These are phyloP conservation scores for Phyllotis vaccarum DNA, from an alignment of 2,797 vertebrate species.

Conservation along the genomic window DNA sequence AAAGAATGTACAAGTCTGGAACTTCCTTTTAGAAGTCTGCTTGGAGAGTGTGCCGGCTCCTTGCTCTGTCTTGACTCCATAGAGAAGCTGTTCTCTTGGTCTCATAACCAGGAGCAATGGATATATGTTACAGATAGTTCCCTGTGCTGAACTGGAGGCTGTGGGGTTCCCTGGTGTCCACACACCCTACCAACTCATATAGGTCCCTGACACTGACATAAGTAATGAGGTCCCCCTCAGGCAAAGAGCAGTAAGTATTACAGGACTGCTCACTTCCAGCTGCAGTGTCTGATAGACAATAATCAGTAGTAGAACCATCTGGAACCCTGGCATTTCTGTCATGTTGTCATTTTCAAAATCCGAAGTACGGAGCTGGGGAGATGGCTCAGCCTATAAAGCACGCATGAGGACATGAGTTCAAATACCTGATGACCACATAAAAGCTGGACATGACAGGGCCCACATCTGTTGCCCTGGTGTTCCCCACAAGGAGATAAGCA, in stretches of 20 bases:
- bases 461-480: not conserved
- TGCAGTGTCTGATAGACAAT: not conserved
- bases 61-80: not conserved
- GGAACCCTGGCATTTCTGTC: not conserved
- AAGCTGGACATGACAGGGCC: not conserved
- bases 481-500: not conserved
- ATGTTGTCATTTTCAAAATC: not conserved
- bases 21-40: not conserved
- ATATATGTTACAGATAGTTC: too few species aligned
- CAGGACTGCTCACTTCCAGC: not conserved
- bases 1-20: not conserved
- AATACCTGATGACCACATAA: not conserved
- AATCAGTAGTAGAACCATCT: not conserved
- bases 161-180: fast-evolving
- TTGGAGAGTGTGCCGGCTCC: not conserved
- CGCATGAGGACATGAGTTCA: not conserved
- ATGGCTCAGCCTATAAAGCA: not conserved
- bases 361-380: not conserved
- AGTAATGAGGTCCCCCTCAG: fast-evolving
- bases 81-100: not conserved
- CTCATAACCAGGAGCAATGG: not conserved
- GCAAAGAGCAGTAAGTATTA: not conserved
- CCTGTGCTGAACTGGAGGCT: too few species aligned
- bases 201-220: not conserved
- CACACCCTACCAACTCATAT: not conserved